Evolutionary conservation across 1,140 invertebrate species (phyloP).

Genomic region (Drosophila eugracilis): DNA sequence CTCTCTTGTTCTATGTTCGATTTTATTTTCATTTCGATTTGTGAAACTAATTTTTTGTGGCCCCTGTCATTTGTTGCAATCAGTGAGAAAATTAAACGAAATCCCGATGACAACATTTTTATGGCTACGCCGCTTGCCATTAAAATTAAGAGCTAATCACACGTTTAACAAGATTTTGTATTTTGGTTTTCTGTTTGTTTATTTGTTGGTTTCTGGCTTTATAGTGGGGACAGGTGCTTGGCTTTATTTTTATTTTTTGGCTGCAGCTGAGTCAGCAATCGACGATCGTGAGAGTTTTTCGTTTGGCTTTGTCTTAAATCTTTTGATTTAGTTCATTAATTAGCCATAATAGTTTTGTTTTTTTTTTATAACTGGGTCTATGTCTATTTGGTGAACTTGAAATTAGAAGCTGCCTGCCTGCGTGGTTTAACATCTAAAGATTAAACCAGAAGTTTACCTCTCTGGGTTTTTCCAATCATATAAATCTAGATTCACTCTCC

Average conservation of each 20-base stretch:
- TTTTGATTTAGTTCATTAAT: conserved; percentile 48
- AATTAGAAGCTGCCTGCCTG: not conserved
- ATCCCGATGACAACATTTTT: conserved; percentile 45
- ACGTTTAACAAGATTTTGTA: conserved; percentile 51
- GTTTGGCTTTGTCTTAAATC: conserved; percentile 23
- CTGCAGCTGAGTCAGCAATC: conserved; percentile 63
- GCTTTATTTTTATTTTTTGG: conserved; percentile 16
- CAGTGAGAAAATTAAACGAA: conserved; percentile 70
- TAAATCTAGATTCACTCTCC: conserved; percentile 24
- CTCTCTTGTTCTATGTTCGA: not conserved
- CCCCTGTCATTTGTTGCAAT: conserved; percentile 73
- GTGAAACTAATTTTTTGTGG: conserved; percentile 48
- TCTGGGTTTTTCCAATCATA: conserved; percentile 16
- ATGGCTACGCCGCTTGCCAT: conserved; percentile 35
- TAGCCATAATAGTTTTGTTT: conserved; percentile 46
- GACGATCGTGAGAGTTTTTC: conserved; percentile 73
- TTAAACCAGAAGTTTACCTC: not conserved
- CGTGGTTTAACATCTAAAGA: no score
- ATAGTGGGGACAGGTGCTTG: conserved; percentile 37
- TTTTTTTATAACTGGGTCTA: conserved; percentile 21
- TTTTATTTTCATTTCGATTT: conserved; percentile 35
- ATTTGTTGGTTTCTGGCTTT: conserved; percentile 30
- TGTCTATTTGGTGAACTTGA: conserved; percentile 3
- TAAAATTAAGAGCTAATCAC: conserved; percentile 64
- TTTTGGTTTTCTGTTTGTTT: conserved; percentile 39